Conservation (phyloP, 2,797 vertebrate genomes). For the Myripristis murdjan region DNA sequence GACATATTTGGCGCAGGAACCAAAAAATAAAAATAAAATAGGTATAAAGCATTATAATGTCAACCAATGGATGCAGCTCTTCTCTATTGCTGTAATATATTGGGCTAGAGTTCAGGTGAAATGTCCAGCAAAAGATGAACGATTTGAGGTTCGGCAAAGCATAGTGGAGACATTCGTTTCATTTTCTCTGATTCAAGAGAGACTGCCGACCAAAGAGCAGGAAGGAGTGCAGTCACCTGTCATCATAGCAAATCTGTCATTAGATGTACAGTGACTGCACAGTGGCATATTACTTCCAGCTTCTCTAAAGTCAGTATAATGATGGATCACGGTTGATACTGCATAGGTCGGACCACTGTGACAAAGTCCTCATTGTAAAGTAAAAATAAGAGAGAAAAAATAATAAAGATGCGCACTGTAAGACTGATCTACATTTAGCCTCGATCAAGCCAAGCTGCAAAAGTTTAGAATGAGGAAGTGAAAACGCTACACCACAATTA, state of each 20-base stretch:
- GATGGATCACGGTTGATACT: constrained; percentile 2
- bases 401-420: neutral
- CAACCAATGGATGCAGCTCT: neutral
- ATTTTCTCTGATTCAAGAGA: constrained; percentile 51
- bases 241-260: neutral
- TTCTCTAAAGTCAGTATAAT: neutral
- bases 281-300: neutral
- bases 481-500: constrained; percentile 29
- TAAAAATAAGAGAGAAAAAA: neutral
- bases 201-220: neutral
- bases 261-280: neutral
- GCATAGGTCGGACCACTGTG: constrained; percentile 32
- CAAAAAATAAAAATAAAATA: no score
- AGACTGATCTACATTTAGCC: neutral
- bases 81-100: neutral
- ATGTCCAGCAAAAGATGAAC: neutral
- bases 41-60: neutral
- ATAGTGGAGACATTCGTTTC: neutral
- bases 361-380: constrained; percentile 3
- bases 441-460: no score
- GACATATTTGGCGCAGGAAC: neutral
- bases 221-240: neutral
- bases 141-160: neutral
- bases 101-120: neutral
- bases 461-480: neutral